A percentile compares a stretch with the other conserved stretches of the same genome.
phyloP scores from a whole-genome alignment of 2,113 vertebrate species.

The Emydura subglobosa region DNA sequence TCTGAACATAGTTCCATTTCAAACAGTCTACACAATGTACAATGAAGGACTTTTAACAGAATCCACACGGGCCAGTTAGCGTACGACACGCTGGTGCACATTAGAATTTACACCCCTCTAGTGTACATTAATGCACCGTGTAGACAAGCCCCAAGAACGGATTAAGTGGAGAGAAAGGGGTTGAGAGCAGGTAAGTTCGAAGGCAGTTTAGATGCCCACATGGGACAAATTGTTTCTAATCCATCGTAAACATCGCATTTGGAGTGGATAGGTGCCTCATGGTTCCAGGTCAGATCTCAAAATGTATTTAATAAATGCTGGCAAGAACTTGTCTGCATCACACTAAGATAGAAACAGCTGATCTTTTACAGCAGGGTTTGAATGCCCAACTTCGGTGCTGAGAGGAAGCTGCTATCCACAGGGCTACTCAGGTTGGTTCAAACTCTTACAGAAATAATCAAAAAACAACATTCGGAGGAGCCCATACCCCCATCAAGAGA shows the following conservation, averaged over 20 bases:
- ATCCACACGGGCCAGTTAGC: background rate
- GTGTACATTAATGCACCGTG: background rate
- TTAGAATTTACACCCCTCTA: background rate
- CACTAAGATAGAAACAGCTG: background rate
- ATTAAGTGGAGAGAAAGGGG: background rate
- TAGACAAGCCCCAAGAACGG: background rate
- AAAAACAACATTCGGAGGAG: background rate
- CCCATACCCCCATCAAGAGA: background rate
- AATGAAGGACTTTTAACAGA: background rate
- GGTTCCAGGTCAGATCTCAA: background rate
- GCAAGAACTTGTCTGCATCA: background rate
- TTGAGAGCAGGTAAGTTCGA: background rate
- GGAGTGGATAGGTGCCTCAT: background rate
- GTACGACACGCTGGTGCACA: background rate
- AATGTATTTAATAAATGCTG: background rate
- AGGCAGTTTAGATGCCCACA: background rate
- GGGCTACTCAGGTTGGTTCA: background rate
- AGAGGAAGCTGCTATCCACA: background rate
- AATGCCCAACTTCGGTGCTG: background rate
- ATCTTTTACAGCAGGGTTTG: background rate
- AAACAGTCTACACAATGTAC: background rate
- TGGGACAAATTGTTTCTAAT: background rate
- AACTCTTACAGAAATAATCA: background rate
- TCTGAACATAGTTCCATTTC: background rate
- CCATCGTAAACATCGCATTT: background rate